Base-by-base conservation (phyloP, 92 coral and sea anemone genomes). In the Phenganax stokvisi region DNA sequence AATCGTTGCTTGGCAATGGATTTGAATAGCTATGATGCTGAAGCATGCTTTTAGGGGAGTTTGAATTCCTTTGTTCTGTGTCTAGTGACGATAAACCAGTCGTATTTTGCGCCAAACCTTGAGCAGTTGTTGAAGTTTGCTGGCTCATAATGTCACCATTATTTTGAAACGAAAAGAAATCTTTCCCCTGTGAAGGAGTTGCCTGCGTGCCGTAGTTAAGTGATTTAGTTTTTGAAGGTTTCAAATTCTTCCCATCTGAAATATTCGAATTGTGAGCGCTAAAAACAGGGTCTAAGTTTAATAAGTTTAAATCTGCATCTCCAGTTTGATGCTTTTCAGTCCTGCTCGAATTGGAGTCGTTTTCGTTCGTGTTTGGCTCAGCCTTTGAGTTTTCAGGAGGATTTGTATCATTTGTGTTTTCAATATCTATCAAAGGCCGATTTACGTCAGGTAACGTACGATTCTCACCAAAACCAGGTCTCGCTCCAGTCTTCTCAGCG, bases 401-500 rank as follows among this genome's bases (percentile, higher is more conserved):
- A 56, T 10, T 61, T 8, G n/a, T 55, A 51, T 3, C 55, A 3
- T 57, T 8, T 57, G 52, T 75, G 12, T 27, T 57, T 60, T 75
- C 65, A 20, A 56, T 6, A 25, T 76, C 55, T 60, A 76, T 31
- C n/a, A 60, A 44, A 56, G 81, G 56, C 53, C 60, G 69, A 44
- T 17, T 29, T 12, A 11, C 8, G 10, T 56, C 80, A 16, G 57
- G 55, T 69, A 52, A 12, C 69, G 30, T 76, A 59, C 56, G 66
- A 76, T 76, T 58, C 6, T 0, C 62, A 17, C 12, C 67, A 9
- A 5, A 29, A 59, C 61, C 69, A 76, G 54, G 47, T 52, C 55
- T 76, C 15, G 81, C 51, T 68, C 74, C 83, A 79, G 73, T 73
- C 59, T 15, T 54, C 25, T 73, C 57, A 9, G 8, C 77, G 47